Evolutionary conservation across 1,140 invertebrate genomes (phyloP), one percentile per base, ranked within the genome.

Genomic region (Tribolium madens): DNA sequence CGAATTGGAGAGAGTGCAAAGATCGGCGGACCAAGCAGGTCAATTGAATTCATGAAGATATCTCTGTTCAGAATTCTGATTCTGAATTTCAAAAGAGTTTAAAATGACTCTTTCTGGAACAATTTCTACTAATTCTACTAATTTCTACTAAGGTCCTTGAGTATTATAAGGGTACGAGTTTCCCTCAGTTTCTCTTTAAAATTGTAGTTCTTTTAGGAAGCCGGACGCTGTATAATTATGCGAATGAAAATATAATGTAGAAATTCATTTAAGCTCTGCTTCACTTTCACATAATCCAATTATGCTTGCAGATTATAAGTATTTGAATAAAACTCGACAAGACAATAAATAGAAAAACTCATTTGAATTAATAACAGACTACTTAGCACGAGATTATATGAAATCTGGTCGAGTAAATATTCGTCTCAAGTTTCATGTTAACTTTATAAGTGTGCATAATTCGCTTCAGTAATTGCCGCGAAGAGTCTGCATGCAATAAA

Each of bases 391-490:
- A 10, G 10, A 64, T 64, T 64, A 64, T 64, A 26, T 33, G 21
- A 18, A 64, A 64, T 64, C 57, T 64, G 10, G 26, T 33, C 21
- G 42, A 10, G 47, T 46, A 72, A 72, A 72, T 72, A 72, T 52
- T 52, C 50, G 42, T 72, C 46, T 72, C 70, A 26, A 31, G 70
- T 72, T 72, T 72, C 70, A 52, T 52, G 70, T 50, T 50, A 71
- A 48, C 68, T 71, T 13, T 10, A 71, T 71, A 72, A 72, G 70
- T 52, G 70, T 72, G 70, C 70, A 72, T 72, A 72, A 72, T 72
- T 33, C 70, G 70, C 70, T 31, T 52, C 46, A 52, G 70, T 72
- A 72, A 52, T 72, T 72, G 50, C 70, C 50, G 17, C 46, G 46
- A 69, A 36, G 7, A 26, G 70, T 72, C 50, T 50, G 46, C 46